These are phyloP conservation scores for Theretra japonica DNA, from an alignment of 2,888 invertebrate species.

Conservation along the genomic window DNA sequence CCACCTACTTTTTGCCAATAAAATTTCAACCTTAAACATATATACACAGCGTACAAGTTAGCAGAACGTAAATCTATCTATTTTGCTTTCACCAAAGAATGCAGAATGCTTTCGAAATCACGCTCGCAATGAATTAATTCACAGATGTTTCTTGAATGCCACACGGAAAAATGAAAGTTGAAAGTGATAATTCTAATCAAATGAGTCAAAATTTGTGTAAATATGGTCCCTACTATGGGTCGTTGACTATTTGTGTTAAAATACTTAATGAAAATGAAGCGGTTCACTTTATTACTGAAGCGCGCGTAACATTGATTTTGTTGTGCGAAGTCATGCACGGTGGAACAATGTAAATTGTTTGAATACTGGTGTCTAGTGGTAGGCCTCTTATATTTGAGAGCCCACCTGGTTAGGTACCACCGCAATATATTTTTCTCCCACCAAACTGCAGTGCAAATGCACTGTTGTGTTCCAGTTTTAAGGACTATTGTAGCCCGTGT, in stretches of 20 bases:
- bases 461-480: no score
- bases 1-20: slow-evolving; percentile 24
- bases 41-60: slow-evolving; percentile 31
- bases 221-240: neutral
- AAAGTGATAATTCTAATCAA: slow-evolving; percentile 39
- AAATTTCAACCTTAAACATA: slow-evolving; percentile 35
- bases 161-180: slow-evolving; percentile 51
- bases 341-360: no score
- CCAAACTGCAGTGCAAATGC: no score
- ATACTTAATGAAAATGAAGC: neutral
- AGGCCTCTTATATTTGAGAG: no score
- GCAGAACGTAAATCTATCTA: slow-evolving; percentile 41
- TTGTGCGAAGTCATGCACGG: neutral
- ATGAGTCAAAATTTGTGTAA: slow-evolving; percentile 10
- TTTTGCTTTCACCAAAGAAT: slow-evolving; percentile 63
- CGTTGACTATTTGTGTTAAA: neutral
- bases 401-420: no score
- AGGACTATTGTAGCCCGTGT: no score
- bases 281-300: neutral
- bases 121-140: slow-evolving; percentile 49
- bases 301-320: neutral
- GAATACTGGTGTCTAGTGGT: no score
- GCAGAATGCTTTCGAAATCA: slow-evolving; percentile 55
- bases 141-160: slow-evolving; percentile 40
- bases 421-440: no score